Base-by-base conservation (phyloP, 2,797 vertebrate genomes). In the Cryptoblepharus egeriae region DNA sequence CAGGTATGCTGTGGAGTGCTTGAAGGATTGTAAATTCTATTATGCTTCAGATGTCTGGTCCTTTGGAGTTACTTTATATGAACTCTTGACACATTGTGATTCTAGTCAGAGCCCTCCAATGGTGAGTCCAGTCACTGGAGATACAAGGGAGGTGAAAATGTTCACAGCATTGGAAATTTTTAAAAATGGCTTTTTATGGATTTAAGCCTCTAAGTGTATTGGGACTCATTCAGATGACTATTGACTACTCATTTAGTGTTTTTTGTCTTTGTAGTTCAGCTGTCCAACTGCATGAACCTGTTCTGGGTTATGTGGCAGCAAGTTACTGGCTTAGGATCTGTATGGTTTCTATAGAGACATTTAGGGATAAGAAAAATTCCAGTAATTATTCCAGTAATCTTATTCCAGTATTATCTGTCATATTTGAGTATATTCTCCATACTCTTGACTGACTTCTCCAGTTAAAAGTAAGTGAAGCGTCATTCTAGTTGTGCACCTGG, bases 1-100 rank as follows among this genome's bases (percentile, higher is more conserved):
- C 77, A 99, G 98, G 98, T 98, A 98, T 77, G 98, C 98, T 8
- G 94, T 97, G 0, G 98, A 99, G 85, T 99, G 98, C 89, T 95
- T 99, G 79, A 97, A 96, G 91, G 97, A 98, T 61, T 96, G 93
- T 77, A 99, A 98, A 86, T 99, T 99, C 89, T 99, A 97, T 86
- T 99, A 97, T 65, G 92, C 96, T 0, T 99, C 98, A 0, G 98
- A 99, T 16, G 94, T 98, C 37, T 99, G 98, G 98, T 98, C 98
- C 2, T 99, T 99, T 16, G 98, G 97, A 1, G 97, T 99, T 15
- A 98, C 97, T 0, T 91, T 99, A 32, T 98, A 99, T 67, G 98
- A 99, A 94, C 97, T 99, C 80, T 91, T 99, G 82, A 99, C 98
- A 0, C 93, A 90, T 87, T 98, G 98, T 63, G 96, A 97, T 37